Evolutionary conservation across 2,113 vertebrate species (phyloP).

Genomic region (Silurus glanis): DNA sequence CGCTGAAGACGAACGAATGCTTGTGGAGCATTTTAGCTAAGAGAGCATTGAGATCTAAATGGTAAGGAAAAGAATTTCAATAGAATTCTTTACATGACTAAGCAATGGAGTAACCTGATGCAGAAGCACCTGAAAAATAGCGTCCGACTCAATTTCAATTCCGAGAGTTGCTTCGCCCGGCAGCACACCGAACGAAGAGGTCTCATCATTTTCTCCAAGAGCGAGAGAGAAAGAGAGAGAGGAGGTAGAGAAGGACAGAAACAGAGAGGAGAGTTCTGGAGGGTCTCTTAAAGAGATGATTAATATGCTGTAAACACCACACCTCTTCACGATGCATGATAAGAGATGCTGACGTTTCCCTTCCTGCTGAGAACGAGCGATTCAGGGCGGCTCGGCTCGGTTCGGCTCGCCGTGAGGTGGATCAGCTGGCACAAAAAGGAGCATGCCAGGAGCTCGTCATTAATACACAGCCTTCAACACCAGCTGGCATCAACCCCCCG

Average conservation of each 20-base stretch:
- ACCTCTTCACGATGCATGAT: neutral
- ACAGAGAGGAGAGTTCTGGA: neutral
- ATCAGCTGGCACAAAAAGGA: neutral
- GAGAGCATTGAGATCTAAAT: neutral
- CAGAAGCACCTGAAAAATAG: neutral
- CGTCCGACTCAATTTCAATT: neutral
- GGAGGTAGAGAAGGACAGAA: neutral
- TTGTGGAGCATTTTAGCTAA: neutral
- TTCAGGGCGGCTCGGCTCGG: slow-evolving; percentile 7
- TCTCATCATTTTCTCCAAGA: slow-evolving; percentile 1
- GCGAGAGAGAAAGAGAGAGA: no score
- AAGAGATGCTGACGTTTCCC: neutral
- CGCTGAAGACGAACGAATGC: neutral
- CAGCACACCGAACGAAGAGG: neutral
- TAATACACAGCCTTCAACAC: slow-evolving; percentile 30
- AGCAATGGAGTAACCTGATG: neutral
- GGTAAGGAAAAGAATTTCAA: neutral
- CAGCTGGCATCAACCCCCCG: slow-evolving; percentile 31
- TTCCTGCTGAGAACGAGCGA: neutral
- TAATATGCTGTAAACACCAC: slow-evolving; percentile 6
- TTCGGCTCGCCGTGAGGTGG: neutral
- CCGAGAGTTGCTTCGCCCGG: slow-evolving; percentile 11
- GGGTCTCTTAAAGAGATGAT: neutral
- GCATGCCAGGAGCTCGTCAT: slow-evolving; percentile 5
- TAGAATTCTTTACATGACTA: neutral